Base-by-base conservation (phyloP, 2,797 vertebrate species). In the Rhinoraja longicauda region DNA sequence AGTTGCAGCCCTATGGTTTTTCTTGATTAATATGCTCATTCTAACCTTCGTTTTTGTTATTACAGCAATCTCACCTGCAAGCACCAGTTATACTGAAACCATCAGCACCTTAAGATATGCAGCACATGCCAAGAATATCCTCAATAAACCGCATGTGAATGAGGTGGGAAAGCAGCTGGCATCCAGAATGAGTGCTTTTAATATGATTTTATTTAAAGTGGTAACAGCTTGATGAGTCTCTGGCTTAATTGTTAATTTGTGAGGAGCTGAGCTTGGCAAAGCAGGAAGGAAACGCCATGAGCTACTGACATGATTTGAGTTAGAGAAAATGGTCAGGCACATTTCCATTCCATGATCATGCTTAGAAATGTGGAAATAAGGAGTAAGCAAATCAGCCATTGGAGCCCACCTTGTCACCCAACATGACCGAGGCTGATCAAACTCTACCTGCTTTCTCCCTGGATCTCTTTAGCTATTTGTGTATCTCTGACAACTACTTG, bases 21-120 rank as follows among this genome's bases (percentile, higher is more conserved):
- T 24, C 45, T 4, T 76, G 78, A 76, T 64, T 32, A 32, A 86
- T n/a, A 72, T 39, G 17, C 26, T 93, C n/a, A 90, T 86, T 5
- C 29, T 26, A 72, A 29, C 26, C 13, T 91, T 2, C 72, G 67
- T 91, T 45, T 91, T 94, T 73, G n/a, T 95, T 0, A 53, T 72
- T 94, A 1, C 93, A 99, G 99, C 99, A n/a, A 96, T 99, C 88
- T 99, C 99, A 10, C 99, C 99, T 76, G 98, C 98, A 70, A 97
- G 97, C 81, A 98, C 95, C 95, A 98, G 98, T 94, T 99, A 99
- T 96, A 98, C 95, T 0, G 99, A 99, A 95, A 99, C 98, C 90
- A 98, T 99, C 94, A 99, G 98, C 96, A 99, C 99, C 0, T 95
- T 99, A 94, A 98, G 99, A 95, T 99, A 99, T 0, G 99, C 99